Conservation (phyloP, 2,113 vertebrate species). For the Phaethornis superciliosus region DNA sequence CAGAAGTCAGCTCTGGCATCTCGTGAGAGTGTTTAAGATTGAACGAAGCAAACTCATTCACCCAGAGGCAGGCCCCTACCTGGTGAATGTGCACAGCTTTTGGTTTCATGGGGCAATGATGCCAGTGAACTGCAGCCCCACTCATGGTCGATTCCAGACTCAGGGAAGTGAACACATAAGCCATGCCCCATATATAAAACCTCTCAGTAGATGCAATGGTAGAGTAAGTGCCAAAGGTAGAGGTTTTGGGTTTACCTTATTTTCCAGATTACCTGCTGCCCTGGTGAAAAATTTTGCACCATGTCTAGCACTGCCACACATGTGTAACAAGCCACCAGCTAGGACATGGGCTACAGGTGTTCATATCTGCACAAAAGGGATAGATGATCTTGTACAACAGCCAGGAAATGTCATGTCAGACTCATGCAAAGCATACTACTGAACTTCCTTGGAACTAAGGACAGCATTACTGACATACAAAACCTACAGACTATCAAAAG, state of each 20-base stretch:
- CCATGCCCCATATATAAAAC: not conserved
- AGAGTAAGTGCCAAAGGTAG: not conserved
- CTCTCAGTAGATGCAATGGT: not conserved
- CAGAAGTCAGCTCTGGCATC: not conserved
- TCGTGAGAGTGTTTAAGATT: not conserved
- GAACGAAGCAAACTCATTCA: not conserved
- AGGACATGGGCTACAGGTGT: rapidly evolving
- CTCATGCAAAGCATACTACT: not conserved
- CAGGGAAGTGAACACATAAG: not conserved
- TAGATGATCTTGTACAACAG: not conserved
- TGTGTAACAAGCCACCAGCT: not conserved
- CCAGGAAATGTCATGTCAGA: not conserved
- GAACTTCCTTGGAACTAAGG: not conserved
- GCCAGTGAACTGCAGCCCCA: not conserved
- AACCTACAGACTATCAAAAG: not conserved
- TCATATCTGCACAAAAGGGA: not conserved
- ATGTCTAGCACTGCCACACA: rapidly evolving
- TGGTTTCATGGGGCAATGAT: not conserved
- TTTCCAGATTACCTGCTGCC: not conserved
- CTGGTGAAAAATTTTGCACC: not conserved
- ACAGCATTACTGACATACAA: not conserved
- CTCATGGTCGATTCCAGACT: rapidly evolving
- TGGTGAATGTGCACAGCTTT: not conserved
- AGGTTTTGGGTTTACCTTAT: not conserved
- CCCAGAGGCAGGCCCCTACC: not conserved